Evolutionary conservation across 92 coral and sea anemone genomes (phyloP), one percentile per base, ranked within the genome.

Genomic region (Zoanthus gigantus): DNA sequence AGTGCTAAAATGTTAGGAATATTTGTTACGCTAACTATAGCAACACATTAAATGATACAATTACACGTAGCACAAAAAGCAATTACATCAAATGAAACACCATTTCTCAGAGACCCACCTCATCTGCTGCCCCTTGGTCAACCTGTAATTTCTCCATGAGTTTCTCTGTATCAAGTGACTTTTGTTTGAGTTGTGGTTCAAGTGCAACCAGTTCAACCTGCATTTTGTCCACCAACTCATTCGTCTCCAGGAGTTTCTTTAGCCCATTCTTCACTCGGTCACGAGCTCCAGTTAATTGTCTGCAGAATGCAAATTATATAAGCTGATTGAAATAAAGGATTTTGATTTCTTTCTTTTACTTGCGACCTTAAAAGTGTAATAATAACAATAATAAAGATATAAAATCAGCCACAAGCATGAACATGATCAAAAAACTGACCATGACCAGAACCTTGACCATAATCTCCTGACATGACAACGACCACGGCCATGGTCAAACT

Each of bases 131-230:
- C 0, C 95, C 99, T 78, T 97, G 99, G 80, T 97, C 99, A 79
- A 96, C 92, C 90, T 97, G 99, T 73, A 97, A 83, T 79, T 95
- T 97, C 68, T 97, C 99, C 99, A 97, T 97, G 10, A 97, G 99
- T 83, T 97, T 97, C 83, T 97, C 99, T 5, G 96, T 96, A 58
- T 97, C 99, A 13, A 97, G 94, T 15, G 99, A 97, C 61, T 97
- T 97, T 71, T 97, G 99, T 79, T 97, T 97, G 67, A 97, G 83
- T 60, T 90, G 98, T 0, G 99, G 99, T 67, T 97, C 99, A 46
- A 97, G 87, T 31, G 99, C 99, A 4, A 97, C 99, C 34, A 97
- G 83, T 78, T 97, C 99, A 0, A 97, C 93, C 72, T 97, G 99
- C 99, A 97, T 97, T 47, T 92, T 97, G 67, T 97, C 99, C 60